A percentile compares a stretch with the other conserved stretches of the same genome.
Evolutionary conservation across 1,140 invertebrate genomes (phyloP).

Genomic region (Steinernema feltiae): DNA sequence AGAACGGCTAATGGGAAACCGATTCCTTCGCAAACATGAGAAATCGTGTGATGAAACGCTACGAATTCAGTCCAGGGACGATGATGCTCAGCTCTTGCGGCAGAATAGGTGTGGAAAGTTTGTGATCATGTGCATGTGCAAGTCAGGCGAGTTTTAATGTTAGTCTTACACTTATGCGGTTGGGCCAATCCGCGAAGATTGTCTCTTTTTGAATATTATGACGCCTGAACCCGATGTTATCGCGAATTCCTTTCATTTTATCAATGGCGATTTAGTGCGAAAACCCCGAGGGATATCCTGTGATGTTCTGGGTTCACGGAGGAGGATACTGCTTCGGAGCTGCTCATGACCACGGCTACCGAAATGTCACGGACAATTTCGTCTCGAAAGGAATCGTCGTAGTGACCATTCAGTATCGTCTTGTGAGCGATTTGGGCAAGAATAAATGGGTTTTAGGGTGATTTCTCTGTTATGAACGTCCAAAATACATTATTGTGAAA

Average conservation of each 20-base stretch:
- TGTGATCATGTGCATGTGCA: no score
- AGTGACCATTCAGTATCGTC: constrained; percentile 69
- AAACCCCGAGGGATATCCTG: constrained; percentile 62
- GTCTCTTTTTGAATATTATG: constrained; percentile 74
- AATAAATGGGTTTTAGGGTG: no score
- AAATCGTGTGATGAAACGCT: constrained; percentile 32
- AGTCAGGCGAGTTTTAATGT: no score
- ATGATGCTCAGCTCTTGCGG: constrained; percentile 20
- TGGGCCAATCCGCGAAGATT: constrained; percentile 77
- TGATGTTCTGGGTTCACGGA: constrained; percentile 90
- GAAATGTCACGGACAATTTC: constrained; percentile 27
- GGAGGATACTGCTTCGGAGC: constrained; percentile 88
- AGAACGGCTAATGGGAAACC: constrained; percentile 45
- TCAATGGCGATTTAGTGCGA: constrained; percentile 23
- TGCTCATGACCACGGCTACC: constrained; percentile 80
- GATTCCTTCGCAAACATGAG: constrained; percentile 43
- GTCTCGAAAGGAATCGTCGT: constrained; percentile 62
- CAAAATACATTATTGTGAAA: no score
- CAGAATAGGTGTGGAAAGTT: not conserved
- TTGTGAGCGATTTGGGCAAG: no score
- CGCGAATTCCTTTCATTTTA: constrained; percentile 68
- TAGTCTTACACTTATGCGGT: no score
- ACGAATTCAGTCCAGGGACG: constrained; percentile 29
- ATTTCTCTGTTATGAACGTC: no score
- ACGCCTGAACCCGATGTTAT: constrained; percentile 13